Percentiles rank a stretch among this genome's conserved stretches.
phyloP scores from a whole-genome alignment of 2,797 vertebrate species.

The Gymnodraco acuticeps region DNA sequence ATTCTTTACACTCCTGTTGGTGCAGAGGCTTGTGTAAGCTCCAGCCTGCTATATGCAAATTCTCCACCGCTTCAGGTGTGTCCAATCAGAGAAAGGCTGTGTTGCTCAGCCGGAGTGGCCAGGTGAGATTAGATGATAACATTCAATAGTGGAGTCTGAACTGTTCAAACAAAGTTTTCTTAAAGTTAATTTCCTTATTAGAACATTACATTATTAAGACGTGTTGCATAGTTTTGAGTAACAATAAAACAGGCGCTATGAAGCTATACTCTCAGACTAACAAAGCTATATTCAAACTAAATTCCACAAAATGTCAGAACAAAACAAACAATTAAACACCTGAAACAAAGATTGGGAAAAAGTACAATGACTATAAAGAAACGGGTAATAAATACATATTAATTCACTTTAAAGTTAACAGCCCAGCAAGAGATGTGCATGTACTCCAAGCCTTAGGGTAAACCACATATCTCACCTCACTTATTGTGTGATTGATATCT shows the following conservation, averaged over 20 bases:
- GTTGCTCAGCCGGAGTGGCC: conserved; percentile 33
- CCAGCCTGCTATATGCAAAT: conserved; percentile 77
- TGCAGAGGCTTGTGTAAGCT: conserved; percentile 52
- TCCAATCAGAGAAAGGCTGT: conserved; percentile 63
- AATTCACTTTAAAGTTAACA: background rate
- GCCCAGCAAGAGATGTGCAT: conserved; percentile 55
- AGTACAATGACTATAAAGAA: background rate
- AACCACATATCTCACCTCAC: background rate
- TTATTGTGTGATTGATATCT: background rate
- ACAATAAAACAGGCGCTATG: background rate
- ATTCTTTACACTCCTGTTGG: conserved; percentile 36
- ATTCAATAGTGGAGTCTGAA: background rate
- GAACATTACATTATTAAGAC: no score
- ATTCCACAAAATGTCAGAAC: background rate
- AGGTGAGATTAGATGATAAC: background rate
- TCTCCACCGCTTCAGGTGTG: background rate
- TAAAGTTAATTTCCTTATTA: background rate
- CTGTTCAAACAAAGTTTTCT: background rate
- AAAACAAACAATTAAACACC: background rate
- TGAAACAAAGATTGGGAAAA: background rate
- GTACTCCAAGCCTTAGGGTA: conserved; percentile 19
- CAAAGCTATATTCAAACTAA: background rate
- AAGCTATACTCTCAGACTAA: background rate
- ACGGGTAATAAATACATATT: background rate
- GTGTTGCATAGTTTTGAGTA: no score